Evolutionary conservation across 1,140 invertebrate species (phyloP), one percentile per base, ranked within the genome.

Genomic region (Mya arenaria): DNA sequence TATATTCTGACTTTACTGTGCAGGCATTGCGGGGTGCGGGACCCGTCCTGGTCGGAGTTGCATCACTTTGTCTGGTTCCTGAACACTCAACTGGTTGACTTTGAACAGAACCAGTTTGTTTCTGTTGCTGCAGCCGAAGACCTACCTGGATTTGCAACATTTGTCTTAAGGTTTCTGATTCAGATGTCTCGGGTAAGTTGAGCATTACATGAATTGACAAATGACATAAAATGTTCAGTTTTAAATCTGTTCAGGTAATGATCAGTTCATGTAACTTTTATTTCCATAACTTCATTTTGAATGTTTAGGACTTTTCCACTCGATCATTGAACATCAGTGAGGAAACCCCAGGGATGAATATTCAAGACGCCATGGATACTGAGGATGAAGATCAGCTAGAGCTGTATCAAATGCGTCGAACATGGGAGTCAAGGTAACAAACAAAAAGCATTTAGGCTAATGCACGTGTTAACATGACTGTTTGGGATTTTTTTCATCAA

Each of bases 381-480:
- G 58, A 83, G 17, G 78, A 72, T 23, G 84, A 84, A 6, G 83
- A 83, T n/a, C 44, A 80, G 19, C 30, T 88, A n/a, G 55, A 83
- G 25, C 69, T 68, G 8, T 88, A 85, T 71, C 83, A 83, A 63
- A 85, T 91, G 85, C 87, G 87, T 37, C 80, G 89, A 39, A 90
- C 83, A 5, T 91, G 90, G 90, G 89, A 90, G 84, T 86, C 80
- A 71, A 89, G 89, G 90, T n/a, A n/a, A n/a, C n/a, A n/a, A n/a
- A n/a, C n/a, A n/a, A n/a, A n/a, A n/a, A n/a, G n/a, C n/a, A n/a
- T n/a, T n/a, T n/a, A n/a, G n/a, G n/a, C n/a, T n/a, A n/a, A n/a
- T n/a, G n/a, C n/a, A n/a, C n/a, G n/a, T n/a, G n/a, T n/a, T n/a
- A n/a, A n/a, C n/a, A n/a, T n/a, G n/a, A n/a, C n/a, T n/a, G n/a